Evolutionary conservation across 2,888 invertebrate genomes (phyloP).

Genomic region (Cephus spinipes): DNA sequence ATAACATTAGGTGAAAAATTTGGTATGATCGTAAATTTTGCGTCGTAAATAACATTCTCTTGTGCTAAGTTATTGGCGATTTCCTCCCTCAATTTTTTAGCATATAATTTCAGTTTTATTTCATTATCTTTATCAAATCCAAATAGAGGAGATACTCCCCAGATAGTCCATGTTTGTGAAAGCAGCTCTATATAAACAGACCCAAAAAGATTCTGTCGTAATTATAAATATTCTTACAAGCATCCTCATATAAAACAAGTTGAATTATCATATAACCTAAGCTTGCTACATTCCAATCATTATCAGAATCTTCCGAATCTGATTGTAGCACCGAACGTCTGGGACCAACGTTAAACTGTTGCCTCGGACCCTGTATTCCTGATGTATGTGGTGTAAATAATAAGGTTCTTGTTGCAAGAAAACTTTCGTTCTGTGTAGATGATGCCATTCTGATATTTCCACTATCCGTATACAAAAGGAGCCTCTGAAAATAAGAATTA

Average conservation of each 20-base stretch:
- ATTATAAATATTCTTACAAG: slow-evolving; percentile 7
- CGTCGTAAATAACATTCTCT: slow-evolving; percentile 53
- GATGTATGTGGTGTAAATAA: slow-evolving; percentile 7
- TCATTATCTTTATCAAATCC: slow-evolving; percentile 48
- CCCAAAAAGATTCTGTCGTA: background rate
- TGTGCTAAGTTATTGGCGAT: slow-evolving; percentile 47
- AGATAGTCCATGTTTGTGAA: slow-evolving; percentile 58
- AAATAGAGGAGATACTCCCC: slow-evolving; percentile 57
- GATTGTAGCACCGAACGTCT: slow-evolving; percentile 3
- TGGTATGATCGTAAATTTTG: slow-evolving; percentile 42
- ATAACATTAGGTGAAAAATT: slow-evolving; percentile 33
- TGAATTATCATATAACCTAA: background rate
- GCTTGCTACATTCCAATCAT: background rate
- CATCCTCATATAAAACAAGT: background rate
- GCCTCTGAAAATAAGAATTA: too few relatives aligned
- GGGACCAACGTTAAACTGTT: slow-evolving; percentile 26
- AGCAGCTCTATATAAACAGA: slow-evolving; percentile 46
- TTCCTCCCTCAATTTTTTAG: slow-evolving; percentile 57
- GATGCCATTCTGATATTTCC: background rate
- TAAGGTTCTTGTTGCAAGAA: background rate
- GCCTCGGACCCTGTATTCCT: slow-evolving; percentile 8
- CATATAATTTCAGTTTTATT: slow-evolving; percentile 56
- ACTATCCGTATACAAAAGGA: too few relatives aligned
- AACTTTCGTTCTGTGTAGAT: background rate
- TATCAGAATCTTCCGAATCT: background rate